Evolutionary conservation across 2,797 vertebrate species (phyloP), one percentile per base, ranked within the genome.

Genomic region (Poecilia picta): DNA sequence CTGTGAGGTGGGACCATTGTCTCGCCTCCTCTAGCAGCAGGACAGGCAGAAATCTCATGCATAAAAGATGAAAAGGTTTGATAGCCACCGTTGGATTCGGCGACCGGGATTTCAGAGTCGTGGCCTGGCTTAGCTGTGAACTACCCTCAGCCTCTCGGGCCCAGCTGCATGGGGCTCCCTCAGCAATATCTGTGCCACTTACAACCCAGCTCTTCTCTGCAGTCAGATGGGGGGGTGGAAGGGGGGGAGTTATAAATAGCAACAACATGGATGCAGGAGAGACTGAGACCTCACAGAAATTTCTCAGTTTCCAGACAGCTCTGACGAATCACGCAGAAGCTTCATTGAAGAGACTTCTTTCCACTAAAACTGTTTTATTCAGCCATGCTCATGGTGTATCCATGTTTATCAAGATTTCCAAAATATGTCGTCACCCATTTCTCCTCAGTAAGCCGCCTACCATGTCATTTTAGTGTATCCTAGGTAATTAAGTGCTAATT

Each of bases 31-130:
- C 94, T 94, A 96, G 96, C 94, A 93, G 83, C 88, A 93, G 95
- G 93, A 94, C 96, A 92, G 92, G 94, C 90, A 86, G 95, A 96
- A 95, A 95, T 94, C 95, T 97, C 96, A 98, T 97, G 95, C 97
- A 98, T 98, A 97, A 98, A 98, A 97, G 96, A 98, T 97, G 96
- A 96, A 96, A 51, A 91, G 95, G 94, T 95, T 96, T 96, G 96
- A 97, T 96, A 93, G 96, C 95, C 95, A 95, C 95, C 93, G 88
- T 92, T 92, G 93, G 88, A 91, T 87, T 88, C 81, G 59, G 80
- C 16, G 28, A 73, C 83, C 33, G 74, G 87, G 87, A 88, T 89
- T 89, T 86, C 78, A 82, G 88, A 87, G 83, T 85, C 57, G 15
- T 47, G 82, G 88, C 87, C 86, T 82, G 88, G 83, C 85, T 93